Percentiles rank a stretch among this genome's conserved stretches.
Conservation (phyloP, 2,113 vertebrate genomes). For the human (Homo sapiens) region GRCh38 chr17:9969501-9970000, state of each 20-base stretch:
- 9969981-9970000: background rate
- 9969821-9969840: background rate
- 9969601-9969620: accelerated
- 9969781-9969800: conserved; percentile 51
- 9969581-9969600: background rate
- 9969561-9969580: background rate
- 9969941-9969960: background rate
- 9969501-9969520: background rate
- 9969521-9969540: accelerated
- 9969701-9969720: conserved; percentile 87
- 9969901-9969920: background rate
- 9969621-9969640: background rate
- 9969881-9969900: background rate
- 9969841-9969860: background rate
- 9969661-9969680: conserved; percentile 87
- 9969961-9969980: background rate
- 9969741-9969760: conserved; percentile 95
- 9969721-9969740: conserved; percentile 89
- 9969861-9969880: background rate
- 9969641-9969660: background rate
- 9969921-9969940: background rate
- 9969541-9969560: background rate
- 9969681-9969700: conserved; percentile 89
- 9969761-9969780: conserved; percentile 87
- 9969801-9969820: background rate